phyloP scores from a whole-genome alignment of 2,888 invertebrate species.

The Cerastoderma edule region DNA sequence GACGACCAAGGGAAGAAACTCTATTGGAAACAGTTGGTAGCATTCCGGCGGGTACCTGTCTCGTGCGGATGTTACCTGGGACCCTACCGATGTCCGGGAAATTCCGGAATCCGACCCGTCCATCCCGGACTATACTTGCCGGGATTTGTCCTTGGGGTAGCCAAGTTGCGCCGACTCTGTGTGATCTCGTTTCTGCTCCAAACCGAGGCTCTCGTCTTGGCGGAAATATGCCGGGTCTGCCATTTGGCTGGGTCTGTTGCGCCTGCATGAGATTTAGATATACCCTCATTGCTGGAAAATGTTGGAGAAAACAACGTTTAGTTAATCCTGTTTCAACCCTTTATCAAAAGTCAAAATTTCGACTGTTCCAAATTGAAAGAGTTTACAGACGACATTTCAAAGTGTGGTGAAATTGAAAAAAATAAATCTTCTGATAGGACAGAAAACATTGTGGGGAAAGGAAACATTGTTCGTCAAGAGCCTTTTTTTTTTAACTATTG shows the following conservation, averaged over 20 bases:
- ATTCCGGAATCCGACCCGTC: too few species aligned
- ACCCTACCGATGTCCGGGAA: too few species aligned
- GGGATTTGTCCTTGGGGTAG: neutral
- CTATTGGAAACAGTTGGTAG: too few species aligned
- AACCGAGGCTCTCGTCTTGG: neutral
- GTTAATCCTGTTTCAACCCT: neutral
- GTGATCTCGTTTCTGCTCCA: neutral
- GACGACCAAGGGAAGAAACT: too few species aligned
- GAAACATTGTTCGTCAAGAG: neutral
- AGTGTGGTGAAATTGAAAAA: neutral
- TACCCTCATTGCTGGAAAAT: constrained; percentile 8
- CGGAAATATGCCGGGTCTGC: neutral
- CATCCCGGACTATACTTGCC: neutral
- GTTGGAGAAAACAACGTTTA: neutral
- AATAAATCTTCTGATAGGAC: neutral
- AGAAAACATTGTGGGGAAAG: constrained; percentile 9
- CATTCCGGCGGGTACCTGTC: too few species aligned
- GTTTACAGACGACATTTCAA: neutral
- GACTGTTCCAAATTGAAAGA: neutral
- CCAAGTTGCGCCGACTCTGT: neutral
- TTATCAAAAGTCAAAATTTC: neutral
- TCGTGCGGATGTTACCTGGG: too few species aligned
- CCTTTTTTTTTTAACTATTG: neutral
- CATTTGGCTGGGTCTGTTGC: neutral
- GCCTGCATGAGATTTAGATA: constrained; percentile 5